These are phyloP conservation scores for Drosophila atripex DNA, from an alignment of 2,888 invertebrate species.

Conservation along the genomic window DNA sequence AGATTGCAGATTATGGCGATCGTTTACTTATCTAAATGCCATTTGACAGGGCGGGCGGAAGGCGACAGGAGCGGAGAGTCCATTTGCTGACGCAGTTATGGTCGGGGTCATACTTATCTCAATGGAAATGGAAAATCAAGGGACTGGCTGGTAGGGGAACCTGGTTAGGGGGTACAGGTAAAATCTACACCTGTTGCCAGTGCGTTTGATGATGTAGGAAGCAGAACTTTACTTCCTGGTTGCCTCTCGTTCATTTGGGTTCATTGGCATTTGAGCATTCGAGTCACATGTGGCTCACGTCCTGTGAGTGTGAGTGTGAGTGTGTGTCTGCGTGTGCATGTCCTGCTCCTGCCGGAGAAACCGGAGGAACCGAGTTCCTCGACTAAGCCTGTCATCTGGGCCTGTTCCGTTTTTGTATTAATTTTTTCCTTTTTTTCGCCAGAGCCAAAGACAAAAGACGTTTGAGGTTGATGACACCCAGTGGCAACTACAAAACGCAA, in stretches of 20 bases:
- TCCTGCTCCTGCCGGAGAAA: constrained; percentile 20
- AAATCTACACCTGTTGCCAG: constrained; percentile 63
- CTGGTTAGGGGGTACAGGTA: constrained; percentile 1
- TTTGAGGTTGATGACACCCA: constrained; percentile 76
- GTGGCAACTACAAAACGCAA: constrained; percentile 22
- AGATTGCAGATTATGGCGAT: constrained; percentile 32
- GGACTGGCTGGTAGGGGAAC: background rate
- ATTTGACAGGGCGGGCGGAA: constrained; percentile 15
- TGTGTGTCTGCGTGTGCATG: constrained; percentile 27
- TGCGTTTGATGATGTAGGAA: constrained; percentile 36
- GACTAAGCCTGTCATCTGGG: constrained; percentile 69
- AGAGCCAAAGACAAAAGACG: constrained; percentile 73
- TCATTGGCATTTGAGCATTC: constrained; percentile 63
- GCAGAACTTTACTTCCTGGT: constrained; percentile 68
- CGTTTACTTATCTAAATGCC: constrained; percentile 46
- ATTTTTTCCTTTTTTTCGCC: constrained; percentile 33
- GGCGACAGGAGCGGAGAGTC: background rate
- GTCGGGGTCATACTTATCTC: constrained; percentile 14
- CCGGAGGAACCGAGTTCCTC: constrained; percentile 24
- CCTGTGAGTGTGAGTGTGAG: constrained; percentile 49
- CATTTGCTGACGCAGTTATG: constrained; percentile 25
- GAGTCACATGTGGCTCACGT: constrained; percentile 69
- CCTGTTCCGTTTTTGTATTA: constrained; percentile 30
- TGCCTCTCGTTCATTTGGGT: constrained; percentile 39
- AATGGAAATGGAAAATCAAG: constrained; percentile 27